Percentiles rank a stretch among this genome's conserved stretches.
Evolutionary conservation across 2,888 invertebrate species (phyloP).

Genomic region (Stegana nigrithorax): DNA sequence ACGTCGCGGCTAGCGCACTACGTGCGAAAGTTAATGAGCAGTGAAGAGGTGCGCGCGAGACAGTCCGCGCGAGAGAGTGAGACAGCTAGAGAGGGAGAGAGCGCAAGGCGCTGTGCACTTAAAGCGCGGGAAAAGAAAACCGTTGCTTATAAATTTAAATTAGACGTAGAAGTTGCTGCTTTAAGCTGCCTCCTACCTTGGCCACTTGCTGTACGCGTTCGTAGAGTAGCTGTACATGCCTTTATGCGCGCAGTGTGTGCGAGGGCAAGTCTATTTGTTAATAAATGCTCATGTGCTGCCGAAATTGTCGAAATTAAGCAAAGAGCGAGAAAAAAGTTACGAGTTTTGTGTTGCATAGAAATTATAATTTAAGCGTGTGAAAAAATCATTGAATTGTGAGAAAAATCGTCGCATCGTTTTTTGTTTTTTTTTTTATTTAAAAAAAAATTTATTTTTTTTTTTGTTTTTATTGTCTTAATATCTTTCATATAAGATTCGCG

Average conservation of each 20-base stretch:
- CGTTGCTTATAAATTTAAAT: conserved; percentile 43
- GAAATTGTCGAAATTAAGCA: no score
- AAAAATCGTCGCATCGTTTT: conserved; percentile 33
- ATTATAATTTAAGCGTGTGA: conserved; percentile 60
- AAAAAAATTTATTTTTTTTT: background rate
- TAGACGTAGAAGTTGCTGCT: conserved; percentile 34
- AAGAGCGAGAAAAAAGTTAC: no score
- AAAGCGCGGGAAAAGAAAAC: conserved; percentile 33
- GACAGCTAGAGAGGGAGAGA: conserved; percentile 36
- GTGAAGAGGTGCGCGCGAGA: conserved; percentile 38
- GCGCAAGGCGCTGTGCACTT: no score
- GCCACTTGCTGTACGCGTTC: conserved; percentile 28
- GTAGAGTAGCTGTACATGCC: no score
- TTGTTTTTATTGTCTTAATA: no score
- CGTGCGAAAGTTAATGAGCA: conserved; percentile 57
- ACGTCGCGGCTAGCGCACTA: conserved; percentile 30
- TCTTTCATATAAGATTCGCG: no score
- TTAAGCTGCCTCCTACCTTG: background rate
- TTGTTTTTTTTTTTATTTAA: background rate
- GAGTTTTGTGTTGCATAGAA: conserved; percentile 33
- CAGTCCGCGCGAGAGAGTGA: conserved; percentile 42
- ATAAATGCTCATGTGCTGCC: conserved; percentile 51
- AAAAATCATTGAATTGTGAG: conserved; percentile 63
- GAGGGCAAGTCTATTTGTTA: no score
- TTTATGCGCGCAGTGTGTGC: no score